These are phyloP conservation scores for Panthera leo DNA, from an alignment of 2,113 vertebrate species.

Conservation along the genomic window DNA sequence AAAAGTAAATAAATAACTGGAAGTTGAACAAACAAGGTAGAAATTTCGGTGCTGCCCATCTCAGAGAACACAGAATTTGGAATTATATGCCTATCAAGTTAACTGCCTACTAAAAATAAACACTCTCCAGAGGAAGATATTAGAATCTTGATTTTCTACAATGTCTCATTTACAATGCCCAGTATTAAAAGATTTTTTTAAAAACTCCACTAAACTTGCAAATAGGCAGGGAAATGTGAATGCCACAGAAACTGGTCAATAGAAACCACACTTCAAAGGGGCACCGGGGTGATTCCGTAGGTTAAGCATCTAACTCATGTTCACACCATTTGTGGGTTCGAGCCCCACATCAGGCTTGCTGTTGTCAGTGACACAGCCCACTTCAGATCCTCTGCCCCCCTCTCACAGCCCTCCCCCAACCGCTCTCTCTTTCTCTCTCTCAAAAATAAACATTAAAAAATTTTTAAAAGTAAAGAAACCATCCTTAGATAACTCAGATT, in stretches of 20 bases:
- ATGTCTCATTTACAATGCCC: not conserved
- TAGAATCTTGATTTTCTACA: conserved; percentile 24
- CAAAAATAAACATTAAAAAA: too few species aligned
- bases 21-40: not conserved
- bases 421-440: too few species aligned
- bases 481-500: not conserved
- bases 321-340: too few species aligned
- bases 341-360: too few species aligned
- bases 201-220: not conserved
- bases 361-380: too few species aligned
- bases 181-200: not conserved
- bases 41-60: not conserved
- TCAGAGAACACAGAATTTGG: not conserved
- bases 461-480: not conserved
- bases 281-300: too few species aligned
- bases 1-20: not conserved
- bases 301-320: too few species aligned
- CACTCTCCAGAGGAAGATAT: not conserved
- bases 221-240: not conserved
- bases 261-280: not conserved
- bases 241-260: not conserved
- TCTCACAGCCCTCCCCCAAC: too few species aligned
- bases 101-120: not conserved
- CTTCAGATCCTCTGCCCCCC: too few species aligned
- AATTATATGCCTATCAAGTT: not conserved